phyloP scores from a whole-genome alignment of 2,113 vertebrate species.

The Crypturellus undulatus region DNA sequence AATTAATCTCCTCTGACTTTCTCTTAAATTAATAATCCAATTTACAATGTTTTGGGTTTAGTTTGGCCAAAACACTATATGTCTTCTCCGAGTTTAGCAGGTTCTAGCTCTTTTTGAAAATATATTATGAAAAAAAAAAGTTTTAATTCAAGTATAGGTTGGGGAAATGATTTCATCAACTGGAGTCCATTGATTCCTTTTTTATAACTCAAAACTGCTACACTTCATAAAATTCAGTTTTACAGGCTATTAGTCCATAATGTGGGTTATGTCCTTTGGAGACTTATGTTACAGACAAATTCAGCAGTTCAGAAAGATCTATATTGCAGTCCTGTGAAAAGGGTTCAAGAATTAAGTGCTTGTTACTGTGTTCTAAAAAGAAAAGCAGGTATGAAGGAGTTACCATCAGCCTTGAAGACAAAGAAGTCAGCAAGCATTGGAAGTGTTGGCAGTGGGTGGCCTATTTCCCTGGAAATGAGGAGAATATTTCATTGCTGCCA shows the following conservation, averaged over 20 bases:
- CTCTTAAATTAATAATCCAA: background rate
- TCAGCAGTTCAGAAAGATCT: slow-evolving; percentile 23
- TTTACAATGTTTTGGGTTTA: background rate
- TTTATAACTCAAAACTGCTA: slow-evolving; percentile 49
- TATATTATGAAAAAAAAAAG: background rate
- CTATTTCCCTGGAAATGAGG: background rate
- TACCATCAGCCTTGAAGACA: background rate
- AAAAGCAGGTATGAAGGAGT: background rate
- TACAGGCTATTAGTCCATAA: slow-evolving; percentile 59
- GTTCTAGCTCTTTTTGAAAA: background rate
- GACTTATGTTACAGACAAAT: slow-evolving; percentile 22
- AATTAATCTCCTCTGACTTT: background rate
- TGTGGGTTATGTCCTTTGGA: slow-evolving; percentile 61
- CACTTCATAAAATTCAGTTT: slow-evolving; percentile 65
- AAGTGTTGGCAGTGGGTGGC: background rate
- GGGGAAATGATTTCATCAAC: background rate
- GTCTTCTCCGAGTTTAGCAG: background rate
- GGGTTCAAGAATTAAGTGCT: background rate
- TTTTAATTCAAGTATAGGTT: background rate
- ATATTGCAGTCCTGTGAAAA: background rate
- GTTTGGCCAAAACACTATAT: fast-evolving
- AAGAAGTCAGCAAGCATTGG: background rate
- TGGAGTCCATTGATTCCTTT: slow-evolving; percentile 17
- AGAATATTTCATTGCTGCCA: background rate
- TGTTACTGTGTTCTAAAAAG: background rate